Percentiles rank a stretch among this genome's conserved stretches.
Evolutionary conservation across 2,888 invertebrate species (phyloP).

Genomic region (Acrocyrtus sp.): DNA sequence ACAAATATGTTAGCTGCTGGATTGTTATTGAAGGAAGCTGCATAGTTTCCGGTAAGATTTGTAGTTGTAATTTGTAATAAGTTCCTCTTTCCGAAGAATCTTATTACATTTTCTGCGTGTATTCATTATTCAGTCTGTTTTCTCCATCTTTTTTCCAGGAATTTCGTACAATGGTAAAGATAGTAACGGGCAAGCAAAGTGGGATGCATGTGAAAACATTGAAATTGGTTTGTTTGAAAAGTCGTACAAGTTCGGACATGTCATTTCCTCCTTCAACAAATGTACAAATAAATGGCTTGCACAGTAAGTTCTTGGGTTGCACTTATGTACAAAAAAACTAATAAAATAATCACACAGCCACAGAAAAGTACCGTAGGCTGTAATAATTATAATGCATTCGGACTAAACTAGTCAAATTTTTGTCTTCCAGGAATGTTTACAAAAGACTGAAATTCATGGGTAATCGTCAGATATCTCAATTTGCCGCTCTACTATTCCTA

Average conservation of each 20-base stretch:
- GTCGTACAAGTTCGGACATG: conserved; percentile 84
- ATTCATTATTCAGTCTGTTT: background rate
- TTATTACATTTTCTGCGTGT: background rate
- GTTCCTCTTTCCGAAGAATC: too few species aligned
- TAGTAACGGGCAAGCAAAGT: conserved; percentile 73
- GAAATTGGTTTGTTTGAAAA: conserved; percentile 83
- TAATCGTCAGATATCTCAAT: conserved; percentile 82
- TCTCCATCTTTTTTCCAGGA: conserved; percentile 72
- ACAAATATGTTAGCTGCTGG: conserved; percentile 96
- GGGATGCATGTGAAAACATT: conserved; percentile 94
- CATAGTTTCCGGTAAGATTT: conserved; percentile 70
- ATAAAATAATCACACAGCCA: background rate
- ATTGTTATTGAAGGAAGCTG: conserved; percentile 85
- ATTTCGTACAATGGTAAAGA: conserved; percentile 83
- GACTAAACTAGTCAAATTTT: background rate
- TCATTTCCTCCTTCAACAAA: conserved; percentile 92
- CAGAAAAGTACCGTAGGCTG: background rate
- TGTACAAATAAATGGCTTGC: conserved; percentile 96
- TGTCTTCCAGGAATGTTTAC: conserved; percentile 78
- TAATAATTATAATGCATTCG: conserved; percentile 1
- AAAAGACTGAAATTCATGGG: conserved; percentile 92
- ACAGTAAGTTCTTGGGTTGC: too few species aligned
- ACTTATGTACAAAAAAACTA: background rate
- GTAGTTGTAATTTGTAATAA: background rate
- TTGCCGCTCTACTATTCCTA: conserved; percentile 83